Base-by-base conservation (phyloP, 2,888 invertebrate species). In the Brachyopa scutellaris region DNA sequence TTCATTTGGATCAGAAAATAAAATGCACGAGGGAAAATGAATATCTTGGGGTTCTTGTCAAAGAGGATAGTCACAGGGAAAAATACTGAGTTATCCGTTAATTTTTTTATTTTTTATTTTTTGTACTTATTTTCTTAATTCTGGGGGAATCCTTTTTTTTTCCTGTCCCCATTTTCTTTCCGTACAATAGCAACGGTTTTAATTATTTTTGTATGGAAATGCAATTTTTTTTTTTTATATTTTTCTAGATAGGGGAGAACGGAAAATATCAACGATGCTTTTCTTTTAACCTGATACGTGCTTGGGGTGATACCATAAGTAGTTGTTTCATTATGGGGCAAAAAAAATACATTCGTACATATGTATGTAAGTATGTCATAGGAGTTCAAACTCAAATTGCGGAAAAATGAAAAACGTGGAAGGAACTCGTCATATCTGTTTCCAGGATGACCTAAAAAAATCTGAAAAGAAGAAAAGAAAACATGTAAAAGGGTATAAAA, bases 231-330 rank as follows among this genome's bases (percentile, higher is more conserved):
- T 7, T 36, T 38, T 38, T 19, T 53, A n/a, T 33, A 4, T 38
- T 11, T 40, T 6, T 6, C 6, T 2, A 31, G 17, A 23, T 33
- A 38, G 45, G 59, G 57, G 57, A 53, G 40, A n/a, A 13, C 13
- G 13, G 9, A 57, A 66, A 13, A 45, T 53, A 70, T 69, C 70
- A 64, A 19, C 11, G 17, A 5, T 36, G 13, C 42, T 55, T 55
- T n/a, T n/a, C n/a, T n/a, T 45, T 21, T 40, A 78, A 78, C 78
- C 36, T 78, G 64, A 78, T 79, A 79, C 78, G 36, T 64, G 73
- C 66, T 66, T 59, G 38, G 69, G 73, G 66, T 42, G 78, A 78
- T 72, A 49, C 78, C 23, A 49, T 77, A 72, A 78, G 78, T 73
- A 64, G 78, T 67, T 73, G 78, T 66, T 73, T 66, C 59, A 47